Evolutionary conservation across 2,888 invertebrate species (phyloP), one percentile per base, ranked within the genome.

Genomic region (Diaphora mendica): DNA sequence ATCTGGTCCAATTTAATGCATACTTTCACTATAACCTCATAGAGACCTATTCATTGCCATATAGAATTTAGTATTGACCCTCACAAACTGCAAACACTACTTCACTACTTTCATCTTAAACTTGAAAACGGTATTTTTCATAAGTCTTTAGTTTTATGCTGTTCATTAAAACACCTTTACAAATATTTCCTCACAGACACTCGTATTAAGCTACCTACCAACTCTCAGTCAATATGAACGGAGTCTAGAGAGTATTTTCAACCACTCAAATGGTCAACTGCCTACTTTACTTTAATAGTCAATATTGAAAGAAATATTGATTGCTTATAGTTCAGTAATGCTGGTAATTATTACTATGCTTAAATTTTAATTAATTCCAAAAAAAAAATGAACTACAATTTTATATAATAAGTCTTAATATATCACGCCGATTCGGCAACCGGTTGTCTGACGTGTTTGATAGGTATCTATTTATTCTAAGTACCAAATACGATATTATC

Each of bases 401-500:
- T 68, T 68, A 30, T 55, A 15, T 55, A n/a, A 55, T n/a, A 55
- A 55, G 59, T 59, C 55, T 39, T 68, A 15, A 42, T 62, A 69
- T 59, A 62, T 59, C 59, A 69, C 59, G 26, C 69, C 59, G 66
- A 55, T 66, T 71, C 30, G 51, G 71, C 35, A 42, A 66, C 33
- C 42, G 59, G 42, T 51, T 66, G n/a, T 65, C 71, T 35, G 30
- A 55, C 59, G 59, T 42, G 59, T 70, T 20, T 64, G 64, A 71
- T 64, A 51, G 51, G 48, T 35, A 64, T 35, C 68, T 33, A 51
- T 55, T 35, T 67, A 68, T 30, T 51, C 30, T 68, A 72, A 68
- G 64, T 64, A 64, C 55, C 69, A 64, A 68, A 69, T 69, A 65
- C 35, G 73, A 48, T 68, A n/a, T 73, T 73, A 73, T 73, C 73